These are phyloP conservation scores for Argya squamiceps DNA, from an alignment of 2,797 vertebrate genomes.

Conservation along the genomic window DNA sequence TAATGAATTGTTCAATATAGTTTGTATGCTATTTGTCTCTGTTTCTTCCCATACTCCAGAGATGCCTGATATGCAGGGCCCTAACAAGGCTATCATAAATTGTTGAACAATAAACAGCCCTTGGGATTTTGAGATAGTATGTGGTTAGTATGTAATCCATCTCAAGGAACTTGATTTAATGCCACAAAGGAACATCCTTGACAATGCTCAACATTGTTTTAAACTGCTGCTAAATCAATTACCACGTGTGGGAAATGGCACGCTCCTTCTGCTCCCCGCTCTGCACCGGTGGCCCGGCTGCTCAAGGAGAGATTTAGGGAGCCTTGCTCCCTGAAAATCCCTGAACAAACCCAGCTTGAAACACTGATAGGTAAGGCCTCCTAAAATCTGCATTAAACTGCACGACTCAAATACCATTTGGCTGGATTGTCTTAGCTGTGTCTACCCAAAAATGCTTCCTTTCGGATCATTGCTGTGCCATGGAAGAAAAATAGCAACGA, in stretches of 20 bases:
- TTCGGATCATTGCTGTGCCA: not conserved
- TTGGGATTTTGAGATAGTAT: conserved; percentile 74
- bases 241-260: conserved; percentile 43
- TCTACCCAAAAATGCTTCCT: not conserved
- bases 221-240: conserved; percentile 82
- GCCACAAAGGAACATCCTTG: conserved; percentile 65
- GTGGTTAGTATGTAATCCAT: conserved; percentile 74
- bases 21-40: conserved; percentile 75
- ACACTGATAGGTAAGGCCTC: not conserved
- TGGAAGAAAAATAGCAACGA: not conserved
- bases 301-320: conserved; percentile 33
- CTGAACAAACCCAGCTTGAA: conserved; percentile 23
- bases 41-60: conserved; percentile 70
- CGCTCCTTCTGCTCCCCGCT: not conserved
- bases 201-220: conserved; percentile 75
- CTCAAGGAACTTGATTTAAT: conserved; percentile 76
- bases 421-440: not conserved
- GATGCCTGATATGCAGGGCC: conserved; percentile 69
- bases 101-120: conserved; percentile 74
- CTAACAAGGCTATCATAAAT: conserved; percentile 78
- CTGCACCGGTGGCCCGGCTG: not conserved
- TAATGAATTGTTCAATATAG: conserved; percentile 77
- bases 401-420: not conserved
- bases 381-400: conserved; percentile 1
- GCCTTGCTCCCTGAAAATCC: not conserved